Evolutionary conservation across 2,797 vertebrate genomes (phyloP).

Genomic region (Phoebastria nigripes): DNA sequence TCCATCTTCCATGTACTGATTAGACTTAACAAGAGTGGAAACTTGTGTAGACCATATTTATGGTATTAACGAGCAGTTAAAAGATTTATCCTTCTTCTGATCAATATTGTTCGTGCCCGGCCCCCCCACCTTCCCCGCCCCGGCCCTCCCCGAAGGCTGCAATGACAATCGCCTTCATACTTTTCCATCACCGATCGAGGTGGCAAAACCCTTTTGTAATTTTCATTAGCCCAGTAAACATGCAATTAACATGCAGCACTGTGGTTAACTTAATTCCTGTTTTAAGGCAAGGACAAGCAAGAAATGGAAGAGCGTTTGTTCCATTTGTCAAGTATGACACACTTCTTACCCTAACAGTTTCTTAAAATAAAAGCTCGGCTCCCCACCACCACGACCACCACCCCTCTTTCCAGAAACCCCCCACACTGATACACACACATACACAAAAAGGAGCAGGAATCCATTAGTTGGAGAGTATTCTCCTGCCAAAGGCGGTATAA

Average conservation of each 20-base stretch:
- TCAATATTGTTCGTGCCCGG: slow-evolving; percentile 69
- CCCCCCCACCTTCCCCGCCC: slow-evolving; percentile 13
- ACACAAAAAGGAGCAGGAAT: slow-evolving; percentile 67
- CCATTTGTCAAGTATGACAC: slow-evolving; percentile 79
- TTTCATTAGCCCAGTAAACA: slow-evolving; percentile 82
- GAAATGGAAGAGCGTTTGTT: slow-evolving; percentile 70
- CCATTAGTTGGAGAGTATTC: slow-evolving; percentile 73
- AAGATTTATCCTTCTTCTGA: slow-evolving; percentile 76
- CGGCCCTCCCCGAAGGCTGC: slow-evolving; percentile 69
- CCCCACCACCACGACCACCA: slow-evolving; percentile 60
- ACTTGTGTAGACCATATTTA: slow-evolving; percentile 72
- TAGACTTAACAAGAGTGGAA: slow-evolving; percentile 68
- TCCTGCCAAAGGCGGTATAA: slow-evolving; percentile 56
- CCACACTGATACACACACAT: slow-evolving; percentile 56
- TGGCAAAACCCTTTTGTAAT: slow-evolving; percentile 80
- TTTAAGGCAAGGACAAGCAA: slow-evolving; percentile 77
- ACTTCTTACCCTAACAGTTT: slow-evolving; percentile 69
- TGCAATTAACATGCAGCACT: slow-evolving; percentile 79
- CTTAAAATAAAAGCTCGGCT: slow-evolving; percentile 74
- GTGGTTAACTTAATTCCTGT: slow-evolving; percentile 80
- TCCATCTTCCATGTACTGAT: slow-evolving; percentile 54
- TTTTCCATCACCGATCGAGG: slow-evolving; percentile 76
- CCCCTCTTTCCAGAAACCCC: slow-evolving; percentile 72
- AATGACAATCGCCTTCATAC: slow-evolving; percentile 74
- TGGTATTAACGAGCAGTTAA: slow-evolving; percentile 76